phyloP scores from a whole-genome alignment of 2,113 vertebrate species.

The Vidua macroura region DNA sequence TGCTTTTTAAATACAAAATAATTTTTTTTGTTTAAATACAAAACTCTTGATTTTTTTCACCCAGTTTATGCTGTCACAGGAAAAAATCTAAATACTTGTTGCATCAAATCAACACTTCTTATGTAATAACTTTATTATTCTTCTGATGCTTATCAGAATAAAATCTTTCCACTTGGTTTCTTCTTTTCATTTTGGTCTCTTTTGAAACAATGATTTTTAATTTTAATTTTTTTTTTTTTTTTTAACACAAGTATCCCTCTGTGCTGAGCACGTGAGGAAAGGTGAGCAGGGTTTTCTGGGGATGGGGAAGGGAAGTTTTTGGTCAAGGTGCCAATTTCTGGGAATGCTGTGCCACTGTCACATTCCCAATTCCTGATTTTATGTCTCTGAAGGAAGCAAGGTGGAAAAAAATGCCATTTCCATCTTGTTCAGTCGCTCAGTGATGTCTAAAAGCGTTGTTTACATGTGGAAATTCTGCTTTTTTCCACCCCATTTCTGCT shows the following conservation, averaged over 20 bases:
- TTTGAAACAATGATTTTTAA: no score
- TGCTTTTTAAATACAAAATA: no score
- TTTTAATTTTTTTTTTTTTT: no score
- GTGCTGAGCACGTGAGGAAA: no score
- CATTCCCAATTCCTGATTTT: not conserved
- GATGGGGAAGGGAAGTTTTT: not conserved
- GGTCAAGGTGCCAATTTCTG: not conserved
- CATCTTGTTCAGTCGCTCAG: not conserved
- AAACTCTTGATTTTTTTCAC: no score
- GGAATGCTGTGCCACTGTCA: not conserved
- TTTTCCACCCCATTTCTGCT: fast-evolving
- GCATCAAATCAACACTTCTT: no score
- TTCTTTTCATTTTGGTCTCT: no score
- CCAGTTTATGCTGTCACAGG: no score
- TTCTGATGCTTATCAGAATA: not conserved
- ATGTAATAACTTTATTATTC: not conserved
- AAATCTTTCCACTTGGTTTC: not conserved
- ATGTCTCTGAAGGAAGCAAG: not conserved
- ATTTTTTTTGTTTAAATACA: no score
- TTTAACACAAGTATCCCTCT: no score
- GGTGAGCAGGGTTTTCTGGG: no score
- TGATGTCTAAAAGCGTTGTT: not conserved
- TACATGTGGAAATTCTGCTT: not conserved
- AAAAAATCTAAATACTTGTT: no score
- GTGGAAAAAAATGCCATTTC: not conserved